A percentile compares a stretch with the other conserved stretches of the same genome.
Conservation (phyloP, 2,888 invertebrate species). For the Fissipunctia ypsillon region DNA sequence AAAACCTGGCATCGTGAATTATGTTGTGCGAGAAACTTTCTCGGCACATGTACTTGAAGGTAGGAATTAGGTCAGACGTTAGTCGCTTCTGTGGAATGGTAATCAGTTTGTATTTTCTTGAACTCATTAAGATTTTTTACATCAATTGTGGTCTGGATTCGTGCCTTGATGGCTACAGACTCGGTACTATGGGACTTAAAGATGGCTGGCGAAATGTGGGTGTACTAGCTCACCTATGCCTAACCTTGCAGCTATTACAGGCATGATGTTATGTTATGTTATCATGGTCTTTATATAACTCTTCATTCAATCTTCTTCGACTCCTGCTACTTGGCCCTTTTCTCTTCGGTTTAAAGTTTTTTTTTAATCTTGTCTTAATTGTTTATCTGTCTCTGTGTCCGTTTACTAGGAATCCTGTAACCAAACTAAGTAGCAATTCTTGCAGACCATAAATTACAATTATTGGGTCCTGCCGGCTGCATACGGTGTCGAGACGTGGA, state of each 20-base stretch:
- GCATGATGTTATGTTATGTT: neutral
- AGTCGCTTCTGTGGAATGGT: conserved; percentile 25
- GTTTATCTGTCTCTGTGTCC: neutral
- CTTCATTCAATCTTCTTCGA: neutral
- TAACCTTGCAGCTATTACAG: neutral
- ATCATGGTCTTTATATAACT: neutral
- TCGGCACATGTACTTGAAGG: conserved; percentile 31
- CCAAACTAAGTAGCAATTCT: neutral
- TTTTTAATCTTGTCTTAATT: neutral
- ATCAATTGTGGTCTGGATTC: neutral
- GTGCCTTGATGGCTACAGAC: neutral
- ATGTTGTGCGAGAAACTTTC: conserved; percentile 43
- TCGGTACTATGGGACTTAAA: neutral
- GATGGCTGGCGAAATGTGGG: too few species aligned
- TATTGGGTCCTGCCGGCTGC: too few species aligned
- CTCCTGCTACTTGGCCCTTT: too few species aligned
- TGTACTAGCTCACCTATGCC: neutral
- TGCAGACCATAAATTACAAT: neutral
- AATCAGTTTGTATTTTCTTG: conserved; percentile 22
- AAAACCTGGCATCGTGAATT: conserved; percentile 49
- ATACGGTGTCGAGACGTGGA: neutral
- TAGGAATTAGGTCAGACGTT: conserved; percentile 38
- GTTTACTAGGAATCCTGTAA: neutral
- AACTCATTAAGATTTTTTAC: conserved; percentile 2
- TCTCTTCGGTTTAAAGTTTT: too few species aligned